A percentile compares a stretch with the other conserved stretches of the same genome.
These are phyloP conservation scores for Lordiphosa stackelbergi DNA, from an alignment of 1,140 invertebrate species.

Conservation along the genomic window DNA sequence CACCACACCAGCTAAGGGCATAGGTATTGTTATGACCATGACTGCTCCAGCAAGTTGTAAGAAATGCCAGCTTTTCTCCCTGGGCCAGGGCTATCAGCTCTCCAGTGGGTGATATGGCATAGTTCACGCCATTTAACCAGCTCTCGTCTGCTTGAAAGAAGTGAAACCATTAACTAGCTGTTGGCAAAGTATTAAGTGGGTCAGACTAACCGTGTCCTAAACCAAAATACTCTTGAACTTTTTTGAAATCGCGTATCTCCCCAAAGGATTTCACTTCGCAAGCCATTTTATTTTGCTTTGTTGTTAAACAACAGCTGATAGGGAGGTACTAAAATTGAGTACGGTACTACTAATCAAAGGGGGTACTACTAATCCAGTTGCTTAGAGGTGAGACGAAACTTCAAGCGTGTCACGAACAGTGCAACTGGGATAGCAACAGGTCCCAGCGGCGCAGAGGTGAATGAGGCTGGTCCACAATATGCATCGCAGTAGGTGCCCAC, in stretches of 20 bases:
- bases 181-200: constrained; percentile 19
- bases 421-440: too few relatives aligned
- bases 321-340: too few relatives aligned
- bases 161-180: neutral
- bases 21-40: constrained; percentile 78
- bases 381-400: too few relatives aligned
- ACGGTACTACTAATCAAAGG: too few relatives aligned
- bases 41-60: constrained; percentile 83
- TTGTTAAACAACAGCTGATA: constrained; percentile 46
- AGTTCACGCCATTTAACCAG: constrained; percentile 85
- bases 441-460: too few relatives aligned
- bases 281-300: constrained; percentile 78
- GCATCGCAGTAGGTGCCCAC: too few relatives aligned
- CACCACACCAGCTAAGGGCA: constrained; percentile 79
- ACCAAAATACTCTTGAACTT: constrained; percentile 80
- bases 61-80: constrained; percentile 82
- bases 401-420: too few relatives aligned
- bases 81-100: constrained; percentile 85
- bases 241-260: constrained; percentile 81
- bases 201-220: constrained; percentile 67
- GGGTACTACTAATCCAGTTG: too few relatives aligned
- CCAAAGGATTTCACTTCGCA: constrained; percentile 85
- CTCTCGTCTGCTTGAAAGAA: constrained; percentile 78
- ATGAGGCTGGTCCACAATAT: too few relatives aligned
- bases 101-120: constrained; percentile 86